Conservation (phyloP, 2,113 vertebrate species). For the Pardalotus punctatus region DNA sequence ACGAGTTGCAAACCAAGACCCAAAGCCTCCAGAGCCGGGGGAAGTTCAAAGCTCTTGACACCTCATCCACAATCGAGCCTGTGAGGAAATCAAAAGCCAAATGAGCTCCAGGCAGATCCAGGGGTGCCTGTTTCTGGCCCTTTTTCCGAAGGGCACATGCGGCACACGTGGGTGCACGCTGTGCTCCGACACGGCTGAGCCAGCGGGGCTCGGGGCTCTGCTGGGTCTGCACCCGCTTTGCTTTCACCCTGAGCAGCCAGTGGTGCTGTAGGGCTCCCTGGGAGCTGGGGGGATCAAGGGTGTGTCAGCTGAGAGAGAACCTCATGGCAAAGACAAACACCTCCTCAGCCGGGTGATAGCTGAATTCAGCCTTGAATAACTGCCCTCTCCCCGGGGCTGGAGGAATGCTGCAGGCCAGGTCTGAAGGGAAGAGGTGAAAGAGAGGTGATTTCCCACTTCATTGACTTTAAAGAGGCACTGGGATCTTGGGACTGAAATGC, state of each 20-base stretch:
- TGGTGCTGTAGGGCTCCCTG: rapidly evolving
- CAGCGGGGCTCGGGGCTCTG: background rate
- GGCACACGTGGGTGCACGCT: rapidly evolving
- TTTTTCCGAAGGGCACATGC: background rate
- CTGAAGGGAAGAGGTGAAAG: background rate
- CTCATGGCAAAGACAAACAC: background rate
- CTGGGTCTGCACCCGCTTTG: background rate
- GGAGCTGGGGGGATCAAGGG: rapidly evolving
- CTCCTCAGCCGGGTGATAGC: background rate
- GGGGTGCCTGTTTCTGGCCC: rapidly evolving
- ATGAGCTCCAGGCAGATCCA: background rate
- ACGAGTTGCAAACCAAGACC: background rate
- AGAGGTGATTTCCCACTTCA: background rate
- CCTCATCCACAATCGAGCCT: background rate
- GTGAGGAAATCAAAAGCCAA: background rate
- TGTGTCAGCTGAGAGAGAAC: background rate
- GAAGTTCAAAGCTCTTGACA: background rate
- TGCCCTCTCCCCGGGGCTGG: background rate
- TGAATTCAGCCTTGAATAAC: background rate
- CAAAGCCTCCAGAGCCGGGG: background rate
- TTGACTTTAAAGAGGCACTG: background rate
- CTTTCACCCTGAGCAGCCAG: rapidly evolving
- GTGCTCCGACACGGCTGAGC: rapidly evolving
- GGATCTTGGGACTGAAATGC: background rate
- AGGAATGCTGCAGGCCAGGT: background rate